A percentile compares a stretch with the other conserved stretches of the same genome.
Conservation (phyloP, 2,797 vertebrate genomes). For the Pampus argenteus region DNA sequence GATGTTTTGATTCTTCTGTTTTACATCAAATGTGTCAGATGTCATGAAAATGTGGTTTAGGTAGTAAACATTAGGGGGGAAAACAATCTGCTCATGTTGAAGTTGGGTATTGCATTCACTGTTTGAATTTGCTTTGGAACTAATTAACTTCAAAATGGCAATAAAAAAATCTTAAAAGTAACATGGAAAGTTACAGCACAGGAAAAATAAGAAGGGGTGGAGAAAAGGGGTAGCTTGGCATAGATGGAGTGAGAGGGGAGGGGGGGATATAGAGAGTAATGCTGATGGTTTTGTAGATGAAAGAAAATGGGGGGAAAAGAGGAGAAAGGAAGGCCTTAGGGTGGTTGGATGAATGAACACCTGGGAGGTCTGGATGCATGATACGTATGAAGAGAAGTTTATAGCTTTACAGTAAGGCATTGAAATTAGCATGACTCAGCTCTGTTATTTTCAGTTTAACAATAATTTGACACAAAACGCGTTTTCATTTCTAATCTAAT, state of each 20-base stretch:
- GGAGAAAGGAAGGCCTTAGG: not conserved
- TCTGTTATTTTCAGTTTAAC: not conserved
- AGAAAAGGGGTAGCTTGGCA: not conserved
- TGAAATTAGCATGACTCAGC: not conserved
- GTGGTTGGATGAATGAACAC: not conserved
- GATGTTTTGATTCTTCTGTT: not conserved
- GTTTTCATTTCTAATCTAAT: not conserved
- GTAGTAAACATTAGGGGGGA: not conserved
- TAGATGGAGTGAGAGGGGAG: not conserved
- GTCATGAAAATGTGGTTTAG: not conserved
- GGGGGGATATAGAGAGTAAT: constrained; percentile 6
- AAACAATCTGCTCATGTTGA: not conserved
- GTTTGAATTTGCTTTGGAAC: not conserved
- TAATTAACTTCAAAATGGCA: not conserved
- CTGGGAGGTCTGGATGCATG: constrained; percentile 9
- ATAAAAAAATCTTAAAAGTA: not conserved
- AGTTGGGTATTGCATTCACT: not conserved
- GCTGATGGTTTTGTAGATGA: constrained; percentile 19
- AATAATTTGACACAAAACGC: not conserved
- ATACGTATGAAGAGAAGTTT: constrained; percentile 1
- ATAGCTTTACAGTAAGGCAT: not conserved
- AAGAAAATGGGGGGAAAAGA: not conserved
- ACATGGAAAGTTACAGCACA: too few species aligned
- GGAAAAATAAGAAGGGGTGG: not conserved
- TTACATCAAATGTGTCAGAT: not conserved